These are phyloP conservation scores for Probosciger aterrimus DNA, from an alignment of 2,113 vertebrate genomes.

Conservation along the genomic window DNA sequence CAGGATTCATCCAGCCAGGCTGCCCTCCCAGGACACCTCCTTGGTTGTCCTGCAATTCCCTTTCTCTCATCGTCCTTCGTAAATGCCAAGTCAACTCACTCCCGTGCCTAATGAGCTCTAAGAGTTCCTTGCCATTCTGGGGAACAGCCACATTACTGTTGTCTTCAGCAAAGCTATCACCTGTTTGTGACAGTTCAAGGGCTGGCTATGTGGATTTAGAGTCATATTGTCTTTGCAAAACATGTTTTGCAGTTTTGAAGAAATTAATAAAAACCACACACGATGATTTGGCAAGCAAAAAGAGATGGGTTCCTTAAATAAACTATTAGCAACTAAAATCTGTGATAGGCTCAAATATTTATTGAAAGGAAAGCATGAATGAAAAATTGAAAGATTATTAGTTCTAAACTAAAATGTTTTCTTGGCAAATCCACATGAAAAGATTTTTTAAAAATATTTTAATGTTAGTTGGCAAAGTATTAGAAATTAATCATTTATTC, in stretches of 20 bases:
- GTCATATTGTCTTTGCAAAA: neutral
- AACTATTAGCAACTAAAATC: neutral
- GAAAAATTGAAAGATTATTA: neutral
- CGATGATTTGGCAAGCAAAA: neutral
- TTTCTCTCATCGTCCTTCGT: neutral
- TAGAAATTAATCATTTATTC: neutral
- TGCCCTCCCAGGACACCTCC: fast-evolving
- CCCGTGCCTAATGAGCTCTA: neutral
- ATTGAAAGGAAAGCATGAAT: neutral
- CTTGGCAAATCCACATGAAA: neutral
- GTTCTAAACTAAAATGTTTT: neutral
- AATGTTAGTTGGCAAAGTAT: neutral
- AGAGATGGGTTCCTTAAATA: neutral
- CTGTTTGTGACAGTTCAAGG: neutral
- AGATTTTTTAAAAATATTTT: neutral
- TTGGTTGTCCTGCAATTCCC: neutral
- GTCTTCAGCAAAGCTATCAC: neutral
- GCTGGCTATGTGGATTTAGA: neutral
- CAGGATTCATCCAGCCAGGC: neutral
- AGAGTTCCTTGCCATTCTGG: neutral
- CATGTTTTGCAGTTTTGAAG: neutral
- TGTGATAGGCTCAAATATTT: neutral
- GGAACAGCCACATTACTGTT: neutral
- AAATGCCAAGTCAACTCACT: neutral
- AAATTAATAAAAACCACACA: neutral